A percentile compares a stretch with the other conserved stretches of the same genome.
These are phyloP conservation scores for Eueides isabella DNA, from an alignment of 1,140 invertebrate species.

Conservation along the genomic window DNA sequence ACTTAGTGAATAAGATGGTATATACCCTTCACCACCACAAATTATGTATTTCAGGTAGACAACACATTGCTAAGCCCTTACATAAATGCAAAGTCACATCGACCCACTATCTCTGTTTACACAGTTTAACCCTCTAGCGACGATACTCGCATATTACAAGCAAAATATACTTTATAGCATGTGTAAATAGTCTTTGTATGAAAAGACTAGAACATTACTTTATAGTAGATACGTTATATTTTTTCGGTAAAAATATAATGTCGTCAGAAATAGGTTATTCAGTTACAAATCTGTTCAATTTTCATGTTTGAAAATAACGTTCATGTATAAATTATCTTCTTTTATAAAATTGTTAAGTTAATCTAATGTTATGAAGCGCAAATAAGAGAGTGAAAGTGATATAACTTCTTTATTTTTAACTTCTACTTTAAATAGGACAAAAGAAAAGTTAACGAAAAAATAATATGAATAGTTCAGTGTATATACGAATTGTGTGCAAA, in stretches of 20 bases:
- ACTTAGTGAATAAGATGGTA: not conserved
- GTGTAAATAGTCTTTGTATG: not conserved
- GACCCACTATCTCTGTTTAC: constrained; percentile 59
- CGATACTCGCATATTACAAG: constrained; percentile 10
- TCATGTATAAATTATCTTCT: too few species aligned
- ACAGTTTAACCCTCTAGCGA: constrained; percentile 42
- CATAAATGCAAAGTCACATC: constrained; percentile 62
- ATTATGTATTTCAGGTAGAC: not conserved
- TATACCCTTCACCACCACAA: not conserved
- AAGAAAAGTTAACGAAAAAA: not conserved
- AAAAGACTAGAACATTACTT: not conserved
- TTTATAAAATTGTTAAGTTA: not conserved
- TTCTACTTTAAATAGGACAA: not conserved
- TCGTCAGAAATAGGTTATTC: too few species aligned
- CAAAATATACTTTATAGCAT: not conserved
- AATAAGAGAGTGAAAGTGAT: not conserved
- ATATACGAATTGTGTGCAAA: constrained; percentile 9
- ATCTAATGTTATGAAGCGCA: not conserved
- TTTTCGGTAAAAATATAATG: not conserved
- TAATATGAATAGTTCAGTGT: constrained; percentile 17
- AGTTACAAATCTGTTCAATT: too few species aligned
- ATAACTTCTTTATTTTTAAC: too few species aligned
- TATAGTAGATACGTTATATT: not conserved
- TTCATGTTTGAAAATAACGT: too few species aligned
- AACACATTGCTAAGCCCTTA: constrained; percentile 27